Conservation (phyloP, 2,888 invertebrate species). For the Pyrochroa serraticornis region DNA sequence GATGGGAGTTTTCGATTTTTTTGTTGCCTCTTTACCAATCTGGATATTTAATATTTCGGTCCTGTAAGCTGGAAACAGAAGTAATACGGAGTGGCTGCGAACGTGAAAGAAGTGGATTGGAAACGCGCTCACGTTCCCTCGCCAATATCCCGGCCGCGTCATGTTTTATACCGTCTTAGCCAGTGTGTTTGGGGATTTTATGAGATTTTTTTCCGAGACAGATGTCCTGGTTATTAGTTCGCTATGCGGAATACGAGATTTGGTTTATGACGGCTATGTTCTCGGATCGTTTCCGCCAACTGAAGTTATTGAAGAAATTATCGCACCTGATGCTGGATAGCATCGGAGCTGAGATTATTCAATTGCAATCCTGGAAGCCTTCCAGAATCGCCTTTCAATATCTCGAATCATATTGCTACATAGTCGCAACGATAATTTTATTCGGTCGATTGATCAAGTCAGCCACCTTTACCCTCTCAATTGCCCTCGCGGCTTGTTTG, state of each 20-base stretch:
- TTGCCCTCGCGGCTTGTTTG: slow-evolving; percentile 36
- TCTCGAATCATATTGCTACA: too few relatives aligned
- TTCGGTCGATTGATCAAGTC: too few relatives aligned
- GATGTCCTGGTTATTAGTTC: slow-evolving; percentile 53
- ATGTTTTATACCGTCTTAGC: slow-evolving; percentile 50
- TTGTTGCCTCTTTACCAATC: neutral
- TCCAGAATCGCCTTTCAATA: too few relatives aligned
- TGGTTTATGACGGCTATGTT: slow-evolving; percentile 35
- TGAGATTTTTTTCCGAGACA: slow-evolving; percentile 53
- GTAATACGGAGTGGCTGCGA: slow-evolving; percentile 50
- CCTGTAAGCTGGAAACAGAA: slow-evolving; percentile 56
- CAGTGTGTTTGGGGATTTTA: slow-evolving; percentile 49
- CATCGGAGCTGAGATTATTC: too few relatives aligned
- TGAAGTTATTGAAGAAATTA: too few relatives aligned
- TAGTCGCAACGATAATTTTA: too few relatives aligned
- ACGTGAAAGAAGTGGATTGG: slow-evolving; percentile 52
- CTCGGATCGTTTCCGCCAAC: neutral
- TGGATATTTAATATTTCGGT: slow-evolving; percentile 54
- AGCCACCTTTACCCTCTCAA: slow-evolving; percentile 6
- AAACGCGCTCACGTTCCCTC: slow-evolving; percentile 53
- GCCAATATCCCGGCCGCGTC: slow-evolving; percentile 47
- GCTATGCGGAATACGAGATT: slow-evolving; percentile 52
- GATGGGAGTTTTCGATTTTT: neutral
- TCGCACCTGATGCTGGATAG: too few relatives aligned
- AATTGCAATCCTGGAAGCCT: too few relatives aligned